Evolutionary conservation across 2,888 invertebrate species (phyloP).

Genomic region (Allygus modestus): DNA sequence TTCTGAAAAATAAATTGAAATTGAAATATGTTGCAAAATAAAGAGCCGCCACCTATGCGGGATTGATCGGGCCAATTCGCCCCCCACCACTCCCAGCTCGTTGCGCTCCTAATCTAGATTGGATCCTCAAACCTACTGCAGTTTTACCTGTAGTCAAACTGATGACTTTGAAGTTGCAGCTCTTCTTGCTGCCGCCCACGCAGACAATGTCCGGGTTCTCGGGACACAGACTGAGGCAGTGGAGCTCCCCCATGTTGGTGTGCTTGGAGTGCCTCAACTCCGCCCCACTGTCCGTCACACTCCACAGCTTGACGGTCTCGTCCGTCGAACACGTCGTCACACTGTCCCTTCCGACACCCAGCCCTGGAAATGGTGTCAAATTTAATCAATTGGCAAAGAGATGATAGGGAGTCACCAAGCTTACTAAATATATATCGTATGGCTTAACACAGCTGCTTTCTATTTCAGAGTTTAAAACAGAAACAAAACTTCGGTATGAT

Average conservation of each 20-base stretch:
- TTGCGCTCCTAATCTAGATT: too few relatives aligned
- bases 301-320: conserved; percentile 92
- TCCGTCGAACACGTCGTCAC: conserved; percentile 89
- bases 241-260: conserved; percentile 83
- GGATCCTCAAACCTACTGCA: background rate
- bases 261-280: conserved; percentile 76
- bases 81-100: too few relatives aligned
- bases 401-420: too few relatives aligned
- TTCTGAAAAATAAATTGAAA: too few relatives aligned
- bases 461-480: too few relatives aligned
- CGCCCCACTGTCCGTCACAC: conserved; percentile 75
- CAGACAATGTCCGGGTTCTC: conserved; percentile 90
- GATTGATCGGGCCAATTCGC: too few relatives aligned
- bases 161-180: conserved; percentile 84
- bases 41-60: too few relatives aligned
- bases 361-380: conserved; percentile 75
- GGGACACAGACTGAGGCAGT: conserved; percentile 86
- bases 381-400: too few relatives aligned
- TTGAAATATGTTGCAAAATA: too few relatives aligned
- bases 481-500: too few relatives aligned
- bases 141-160: conserved; percentile 75
- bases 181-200: conserved; percentile 90
- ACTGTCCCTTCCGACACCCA: conserved; percentile 81
- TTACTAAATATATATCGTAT: too few relatives aligned
- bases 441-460: too few relatives aligned